Conservation (phyloP, 2,888 invertebrate species). For the Drosophila mulleri region DNA sequence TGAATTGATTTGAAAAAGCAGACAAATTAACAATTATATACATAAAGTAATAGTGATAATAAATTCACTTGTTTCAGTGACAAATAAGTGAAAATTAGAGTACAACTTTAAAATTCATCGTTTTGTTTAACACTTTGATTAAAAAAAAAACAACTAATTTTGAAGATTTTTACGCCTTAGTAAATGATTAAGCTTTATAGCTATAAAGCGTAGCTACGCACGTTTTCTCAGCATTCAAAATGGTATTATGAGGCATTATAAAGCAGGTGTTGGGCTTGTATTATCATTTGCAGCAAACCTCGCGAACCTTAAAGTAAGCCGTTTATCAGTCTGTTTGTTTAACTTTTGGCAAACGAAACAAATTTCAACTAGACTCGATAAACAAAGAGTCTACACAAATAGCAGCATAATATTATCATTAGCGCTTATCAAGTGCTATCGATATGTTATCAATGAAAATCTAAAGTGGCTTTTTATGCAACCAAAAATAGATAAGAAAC, state of each 20-base stretch:
- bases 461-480: background rate
- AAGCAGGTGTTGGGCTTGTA: background rate
- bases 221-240: background rate
- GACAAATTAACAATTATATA: too few species aligned
- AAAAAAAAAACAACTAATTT: too few species aligned
- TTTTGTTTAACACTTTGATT: too few species aligned
- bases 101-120: too few species aligned
- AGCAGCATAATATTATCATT: constrained; percentile 1
- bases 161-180: too few species aligned
- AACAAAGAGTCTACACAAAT: background rate
- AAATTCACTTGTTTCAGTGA: too few species aligned
- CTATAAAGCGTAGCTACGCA: too few species aligned
- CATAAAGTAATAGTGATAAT: too few species aligned
- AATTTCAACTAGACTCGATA: background rate
- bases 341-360: background rate
- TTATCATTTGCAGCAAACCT: background rate
- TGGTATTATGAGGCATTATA: background rate
- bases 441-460: constrained; percentile 12
- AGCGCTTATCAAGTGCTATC: constrained; percentile 9
- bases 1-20: too few species aligned
- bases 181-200: background rate
- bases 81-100: too few species aligned
- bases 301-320: background rate
- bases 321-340: background rate
- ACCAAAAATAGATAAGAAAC: background rate